These are phyloP conservation scores for Turnix velox DNA, from an alignment of 2,113 vertebrate genomes.

Conservation along the genomic window DNA sequence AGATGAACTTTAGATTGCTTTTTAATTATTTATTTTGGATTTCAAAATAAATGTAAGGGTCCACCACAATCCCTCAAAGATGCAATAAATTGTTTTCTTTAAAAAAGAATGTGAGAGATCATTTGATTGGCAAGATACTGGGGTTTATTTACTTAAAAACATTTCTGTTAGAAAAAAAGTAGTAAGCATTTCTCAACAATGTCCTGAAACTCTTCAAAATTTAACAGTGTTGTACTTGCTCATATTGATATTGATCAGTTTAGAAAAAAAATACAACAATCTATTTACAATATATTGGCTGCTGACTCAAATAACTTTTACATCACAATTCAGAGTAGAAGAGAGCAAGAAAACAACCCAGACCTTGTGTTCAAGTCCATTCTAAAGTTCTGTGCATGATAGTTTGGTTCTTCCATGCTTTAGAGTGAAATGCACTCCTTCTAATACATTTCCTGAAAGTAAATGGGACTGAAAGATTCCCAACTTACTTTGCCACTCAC, in stretches of 20 bases:
- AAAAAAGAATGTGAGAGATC: neutral
- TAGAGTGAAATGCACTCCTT: neutral
- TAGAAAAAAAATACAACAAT: neutral
- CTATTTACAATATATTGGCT: neutral
- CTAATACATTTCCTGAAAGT: neutral
- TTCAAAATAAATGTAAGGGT: neutral
- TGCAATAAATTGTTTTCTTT: neutral
- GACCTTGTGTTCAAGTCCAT: neutral
- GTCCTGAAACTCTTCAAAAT: neutral
- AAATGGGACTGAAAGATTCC: neutral
- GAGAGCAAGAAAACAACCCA: neutral
- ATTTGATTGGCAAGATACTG: neutral
- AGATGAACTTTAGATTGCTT: neutral
- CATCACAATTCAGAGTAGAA: neutral
- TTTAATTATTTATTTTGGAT: neutral
- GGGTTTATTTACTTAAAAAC: neutral
- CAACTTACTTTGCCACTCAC: neutral
- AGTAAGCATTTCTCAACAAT: neutral
- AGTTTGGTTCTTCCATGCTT: neutral
- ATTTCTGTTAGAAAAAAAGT: neutral
- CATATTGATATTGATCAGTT: neutral
- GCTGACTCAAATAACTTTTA: neutral
- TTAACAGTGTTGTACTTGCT: neutral
- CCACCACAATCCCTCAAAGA: neutral
- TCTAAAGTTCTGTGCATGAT: neutral